phyloP scores from a whole-genome alignment of 2,797 vertebrate genomes.

The Tragopan temminckii region DNA sequence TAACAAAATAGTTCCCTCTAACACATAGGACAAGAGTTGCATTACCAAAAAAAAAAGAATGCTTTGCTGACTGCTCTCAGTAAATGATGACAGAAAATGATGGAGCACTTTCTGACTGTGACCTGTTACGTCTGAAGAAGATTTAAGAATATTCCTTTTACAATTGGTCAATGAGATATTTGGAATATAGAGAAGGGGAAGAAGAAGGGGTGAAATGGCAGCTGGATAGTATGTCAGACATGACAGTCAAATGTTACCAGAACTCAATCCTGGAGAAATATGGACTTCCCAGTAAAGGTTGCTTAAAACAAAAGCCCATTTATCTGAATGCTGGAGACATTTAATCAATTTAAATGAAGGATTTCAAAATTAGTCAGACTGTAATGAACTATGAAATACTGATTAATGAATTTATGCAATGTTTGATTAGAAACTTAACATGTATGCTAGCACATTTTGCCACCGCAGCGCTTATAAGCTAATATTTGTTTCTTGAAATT shows the following conservation, averaged over 20 bases:
- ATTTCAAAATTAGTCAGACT: constrained; percentile 89
- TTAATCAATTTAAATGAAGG: constrained; percentile 90
- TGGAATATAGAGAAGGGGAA: neutral
- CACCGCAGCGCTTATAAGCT: constrained; percentile 55
- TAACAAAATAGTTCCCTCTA: neutral
- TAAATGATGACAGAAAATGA: constrained; percentile 48
- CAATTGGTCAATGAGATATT: constrained; percentile 53
- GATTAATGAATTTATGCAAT: constrained; percentile 87
- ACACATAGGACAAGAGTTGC: neutral
- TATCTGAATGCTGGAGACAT: constrained; percentile 84
- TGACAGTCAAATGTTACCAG: constrained; percentile 49
- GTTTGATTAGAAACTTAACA: constrained; percentile 87
- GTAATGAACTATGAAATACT: constrained; percentile 91
- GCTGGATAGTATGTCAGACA: constrained; percentile 60
- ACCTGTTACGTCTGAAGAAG: constrained; percentile 42
- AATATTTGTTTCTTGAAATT: constrained; percentile 62
- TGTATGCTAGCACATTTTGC: constrained; percentile 72
- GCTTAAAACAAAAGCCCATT: constrained; percentile 86
- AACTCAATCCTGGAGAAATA: constrained; percentile 76
- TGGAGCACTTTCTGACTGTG: constrained; percentile 38
- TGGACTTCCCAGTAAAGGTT: constrained; percentile 81
- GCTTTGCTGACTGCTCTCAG: constrained; percentile 21
- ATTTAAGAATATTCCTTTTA: constrained; percentile 64
- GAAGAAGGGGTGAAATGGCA: constrained; percentile 56
- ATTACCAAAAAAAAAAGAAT: neutral